These are phyloP conservation scores for Dermolepida albohirtum DNA, from an alignment of 2,888 invertebrate genomes.

Conservation along the genomic window DNA sequence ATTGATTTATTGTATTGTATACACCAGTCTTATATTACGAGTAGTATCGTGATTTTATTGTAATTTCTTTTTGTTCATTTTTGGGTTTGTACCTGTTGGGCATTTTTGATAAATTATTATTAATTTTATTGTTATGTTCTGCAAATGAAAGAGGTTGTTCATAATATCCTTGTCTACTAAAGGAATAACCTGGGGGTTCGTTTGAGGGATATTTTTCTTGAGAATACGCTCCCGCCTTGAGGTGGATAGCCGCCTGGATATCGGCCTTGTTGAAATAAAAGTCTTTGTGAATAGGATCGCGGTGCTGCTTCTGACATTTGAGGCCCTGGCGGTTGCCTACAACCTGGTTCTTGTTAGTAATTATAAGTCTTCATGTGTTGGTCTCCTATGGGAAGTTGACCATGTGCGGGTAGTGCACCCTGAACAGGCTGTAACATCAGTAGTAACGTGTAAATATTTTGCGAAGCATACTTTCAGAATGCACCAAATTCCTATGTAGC, in stretches of 20 bases:
- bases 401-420: slow-evolving; percentile 63
- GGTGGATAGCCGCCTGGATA: slow-evolving; percentile 75
- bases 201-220: slow-evolving; percentile 75
- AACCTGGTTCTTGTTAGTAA: slow-evolving; percentile 66
- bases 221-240: slow-evolving; percentile 74
- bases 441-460: slow-evolving; percentile 89
- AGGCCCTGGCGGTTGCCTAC: slow-evolving; percentile 68
- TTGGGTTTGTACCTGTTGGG: too few species aligned
- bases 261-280: slow-evolving; percentile 76
- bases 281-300: slow-evolving; percentile 76
- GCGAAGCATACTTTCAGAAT: slow-evolving; percentile 94
- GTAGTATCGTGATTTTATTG: too few species aligned
- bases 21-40: too few species aligned
- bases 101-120: too few species aligned
- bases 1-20: too few species aligned
- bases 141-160: slow-evolving; percentile 73
- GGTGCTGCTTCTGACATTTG: slow-evolving; percentile 71
- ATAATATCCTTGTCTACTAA: slow-evolving; percentile 70
- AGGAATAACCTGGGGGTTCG: slow-evolving; percentile 76
- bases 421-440: slow-evolving; percentile 75
- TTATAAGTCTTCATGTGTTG: slow-evolving; percentile 64
- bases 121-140: too few species aligned
- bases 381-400: slow-evolving; percentile 60
- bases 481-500: slow-evolving; percentile 94
- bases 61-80: too few species aligned